Evolutionary conservation across 2,113 vertebrate genomes (phyloP), one percentile per base, ranked within the genome.

Genomic region (Cisticola juncidis): DNA sequence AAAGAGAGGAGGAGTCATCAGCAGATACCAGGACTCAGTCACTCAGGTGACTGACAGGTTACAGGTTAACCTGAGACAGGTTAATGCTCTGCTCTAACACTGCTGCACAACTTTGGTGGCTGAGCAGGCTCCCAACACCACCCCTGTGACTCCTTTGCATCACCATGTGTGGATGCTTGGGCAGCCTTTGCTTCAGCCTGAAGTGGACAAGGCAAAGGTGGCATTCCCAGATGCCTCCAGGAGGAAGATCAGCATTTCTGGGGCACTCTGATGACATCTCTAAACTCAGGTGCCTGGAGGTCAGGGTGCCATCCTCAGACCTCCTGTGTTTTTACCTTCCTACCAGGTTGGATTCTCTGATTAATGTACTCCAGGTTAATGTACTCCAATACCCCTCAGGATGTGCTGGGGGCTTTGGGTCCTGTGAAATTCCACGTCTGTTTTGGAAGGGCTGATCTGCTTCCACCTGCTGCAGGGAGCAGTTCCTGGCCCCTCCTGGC

Each of bases 161-260:
- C 1, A 1, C 33, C 14, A 6, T 1, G 21, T 21, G 11, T 0
- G 3, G 53, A 16, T 8, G 9, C 25, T 33, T 47, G 29, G 42
- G 42, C 53, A 89, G 73, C 36, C 40, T 26, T 68, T 11, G 15
- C 84, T 77, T 33, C 31, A 28, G n/a, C 20, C 48, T 64, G 40
- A 24, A 42, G 23, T 11, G 26, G 35, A 42, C 47, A 65, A 85
- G 25, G 26, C 33, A 47, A 47, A 81, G 18, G 24, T n/a, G 40
- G 29, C 12, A 25, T 21, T 50, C 68, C n/a, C 26, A 86, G 72
- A 26, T 22, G 21, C 10, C 60, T 66, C 50, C 42, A 13, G 0
- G 1, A 57, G 64, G 45, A 60, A 64, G 21, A 69, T 5, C 8
- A 36, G 35, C 11, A 1, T 10, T 87, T 73, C 16, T 8, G 31